phyloP scores from a whole-genome alignment of 2,888 invertebrate genomes.

The Smittia aterrima region DNA sequence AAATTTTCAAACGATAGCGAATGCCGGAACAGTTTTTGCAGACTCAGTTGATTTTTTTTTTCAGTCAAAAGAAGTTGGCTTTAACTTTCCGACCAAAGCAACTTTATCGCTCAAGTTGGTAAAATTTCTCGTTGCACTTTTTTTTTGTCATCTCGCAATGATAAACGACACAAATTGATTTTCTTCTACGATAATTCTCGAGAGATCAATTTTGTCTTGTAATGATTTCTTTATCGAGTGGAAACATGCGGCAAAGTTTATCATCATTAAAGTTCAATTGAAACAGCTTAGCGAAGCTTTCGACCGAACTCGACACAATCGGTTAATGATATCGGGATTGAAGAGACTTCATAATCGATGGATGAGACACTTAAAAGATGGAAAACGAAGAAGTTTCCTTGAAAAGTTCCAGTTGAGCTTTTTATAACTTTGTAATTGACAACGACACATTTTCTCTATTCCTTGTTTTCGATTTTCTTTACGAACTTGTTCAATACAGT shows the following conservation, averaged over 20 bases:
- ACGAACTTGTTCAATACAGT: neutral
- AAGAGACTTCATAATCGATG: neutral
- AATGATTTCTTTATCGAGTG: conserved; percentile 10
- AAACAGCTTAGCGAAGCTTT: conserved; percentile 13
- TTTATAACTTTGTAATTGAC: conserved; percentile 12
- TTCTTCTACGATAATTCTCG: neutral
- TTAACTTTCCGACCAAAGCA: neutral
- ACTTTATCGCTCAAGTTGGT: neutral
- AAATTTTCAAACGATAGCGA: neutral
- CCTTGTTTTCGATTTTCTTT: neutral
- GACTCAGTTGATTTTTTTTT: too few relatives aligned
- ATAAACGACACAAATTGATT: conserved; percentile 16
- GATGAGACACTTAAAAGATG: neutral
- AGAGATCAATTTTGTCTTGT: neutral
- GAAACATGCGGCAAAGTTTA: neutral
- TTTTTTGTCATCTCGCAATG: conserved; percentile 2
- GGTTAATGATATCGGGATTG: neutral
- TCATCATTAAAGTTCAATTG: conserved; percentile 37
- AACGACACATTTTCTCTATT: conserved; percentile 15
- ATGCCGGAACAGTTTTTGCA: neutral
- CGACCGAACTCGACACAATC: neutral
- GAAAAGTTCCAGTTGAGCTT: neutral
- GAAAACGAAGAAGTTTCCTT: neutral
- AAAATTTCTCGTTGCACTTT: conserved; percentile 10
- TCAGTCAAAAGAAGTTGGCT: too few relatives aligned